Percentiles rank a stretch among this genome's conserved stretches.
Conservation (phyloP, 2,797 vertebrate genomes). For the Cercopithecus hamlyni region DNA sequence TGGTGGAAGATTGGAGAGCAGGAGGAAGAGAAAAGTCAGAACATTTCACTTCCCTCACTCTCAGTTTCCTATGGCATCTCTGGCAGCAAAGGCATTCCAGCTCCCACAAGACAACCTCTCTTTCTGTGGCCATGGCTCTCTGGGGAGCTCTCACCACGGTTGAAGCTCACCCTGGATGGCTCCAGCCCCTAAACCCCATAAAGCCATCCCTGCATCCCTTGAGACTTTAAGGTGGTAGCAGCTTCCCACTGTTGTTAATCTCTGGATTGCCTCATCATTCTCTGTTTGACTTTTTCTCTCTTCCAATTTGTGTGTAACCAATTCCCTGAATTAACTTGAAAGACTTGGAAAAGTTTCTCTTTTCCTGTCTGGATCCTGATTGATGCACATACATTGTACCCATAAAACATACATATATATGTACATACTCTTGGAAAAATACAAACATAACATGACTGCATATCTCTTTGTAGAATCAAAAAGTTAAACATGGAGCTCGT, state of each 20-base stretch:
- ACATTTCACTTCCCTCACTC: background rate
- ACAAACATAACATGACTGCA: background rate
- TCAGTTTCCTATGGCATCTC: background rate
- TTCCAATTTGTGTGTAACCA: slow-evolving; percentile 12
- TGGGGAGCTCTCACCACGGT: background rate
- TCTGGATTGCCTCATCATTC: background rate
- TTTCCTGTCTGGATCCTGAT: slow-evolving; percentile 30
- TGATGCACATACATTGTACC: background rate
- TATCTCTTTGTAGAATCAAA: slow-evolving; percentile 6
- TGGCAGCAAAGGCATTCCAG: background rate
- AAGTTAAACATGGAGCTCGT: slow-evolving; percentile 24
- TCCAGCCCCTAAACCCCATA: background rate
- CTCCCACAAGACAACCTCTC: background rate
- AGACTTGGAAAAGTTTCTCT: slow-evolving; percentile 49
- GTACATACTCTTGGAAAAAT: background rate
- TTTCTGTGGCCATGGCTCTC: background rate
- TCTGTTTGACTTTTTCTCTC: background rate
- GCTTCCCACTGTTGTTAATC: background rate
- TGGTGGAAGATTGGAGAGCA: background rate
- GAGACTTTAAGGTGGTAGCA: background rate
- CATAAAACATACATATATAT: background rate
- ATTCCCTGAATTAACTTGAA: slow-evolving; percentile 54
- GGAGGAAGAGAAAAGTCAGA: background rate
- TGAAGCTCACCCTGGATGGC: background rate
- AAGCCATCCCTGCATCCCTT: background rate